phyloP scores from a whole-genome alignment of 1,140 invertebrate genomes.

The Drosophila obscura region DNA sequence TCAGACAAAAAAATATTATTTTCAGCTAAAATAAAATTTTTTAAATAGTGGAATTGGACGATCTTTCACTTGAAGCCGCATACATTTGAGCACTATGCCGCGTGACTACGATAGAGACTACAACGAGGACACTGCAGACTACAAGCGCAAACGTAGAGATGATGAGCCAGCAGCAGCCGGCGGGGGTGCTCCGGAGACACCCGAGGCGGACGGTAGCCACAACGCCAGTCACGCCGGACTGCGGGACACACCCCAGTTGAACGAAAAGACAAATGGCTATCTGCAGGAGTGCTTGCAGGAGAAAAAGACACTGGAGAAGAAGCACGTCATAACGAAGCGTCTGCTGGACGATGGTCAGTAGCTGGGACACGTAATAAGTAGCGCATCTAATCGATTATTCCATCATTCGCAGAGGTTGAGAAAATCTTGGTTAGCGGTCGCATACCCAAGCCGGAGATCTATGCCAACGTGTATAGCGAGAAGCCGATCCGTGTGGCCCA shows the following conservation, averaged over 20 bases:
- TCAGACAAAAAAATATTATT: conserved; percentile 24
- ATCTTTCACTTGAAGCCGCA: neutral
- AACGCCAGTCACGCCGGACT: conserved; percentile 60
- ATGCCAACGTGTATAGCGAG: conserved; percentile 93
- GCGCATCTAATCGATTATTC: conserved; percentile 34
- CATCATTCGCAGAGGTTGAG: conserved; percentile 86
- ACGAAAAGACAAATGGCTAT: conserved; percentile 79
- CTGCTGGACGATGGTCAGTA: conserved; percentile 74
- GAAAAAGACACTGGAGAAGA: conserved; percentile 79
- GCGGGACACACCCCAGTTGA: conserved; percentile 73
- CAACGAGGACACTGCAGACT: conserved; percentile 78
- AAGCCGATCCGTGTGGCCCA: conserved; percentile 93
- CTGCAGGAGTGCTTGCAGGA: conserved; percentile 76
- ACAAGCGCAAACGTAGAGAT: conserved; percentile 78
- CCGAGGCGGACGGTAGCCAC: conserved; percentile 67
- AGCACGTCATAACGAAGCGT: conserved; percentile 74
- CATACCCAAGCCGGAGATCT: conserved; percentile 86
- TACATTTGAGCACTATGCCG: conserved; percentile 55
- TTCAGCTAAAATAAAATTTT: conserved; percentile 8
- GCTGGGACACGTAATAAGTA: conserved; percentile 12
- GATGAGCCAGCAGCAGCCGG: conserved; percentile 68
- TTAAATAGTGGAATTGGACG: conserved; percentile 1
- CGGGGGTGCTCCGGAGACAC: conserved; percentile 52
- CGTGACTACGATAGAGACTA: conserved; percentile 81
- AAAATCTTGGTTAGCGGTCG: conserved; percentile 87